These are phyloP conservation scores for Drosophila chauvacae DNA, from an alignment of 1,140 invertebrate genomes.

Conservation along the genomic window DNA sequence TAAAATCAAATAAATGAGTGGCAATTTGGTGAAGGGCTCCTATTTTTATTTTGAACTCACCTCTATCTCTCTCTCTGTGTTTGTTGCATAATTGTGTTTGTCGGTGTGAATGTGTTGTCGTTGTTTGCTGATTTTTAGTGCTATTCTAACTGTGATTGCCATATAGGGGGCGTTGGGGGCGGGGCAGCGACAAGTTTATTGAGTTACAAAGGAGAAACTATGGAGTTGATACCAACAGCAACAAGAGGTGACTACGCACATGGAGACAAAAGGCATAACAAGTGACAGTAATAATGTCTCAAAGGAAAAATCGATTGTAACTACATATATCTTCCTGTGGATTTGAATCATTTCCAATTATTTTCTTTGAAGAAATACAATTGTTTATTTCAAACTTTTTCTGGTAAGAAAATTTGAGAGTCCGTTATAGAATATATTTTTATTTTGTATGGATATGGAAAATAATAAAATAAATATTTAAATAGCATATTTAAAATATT, in stretches of 20 bases:
- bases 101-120: slow-evolving; percentile 17
- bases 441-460: no score
- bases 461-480: no score
- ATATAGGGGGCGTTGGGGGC: slow-evolving; percentile 29
- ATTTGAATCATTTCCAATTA: neutral
- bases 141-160: slow-evolving; percentile 68
- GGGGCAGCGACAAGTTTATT: slow-evolving; percentile 65
- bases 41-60: slow-evolving; percentile 65
- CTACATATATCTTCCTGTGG: neutral
- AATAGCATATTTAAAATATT: neutral
- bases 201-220: slow-evolving; percentile 49
- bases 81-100: slow-evolving; percentile 58
- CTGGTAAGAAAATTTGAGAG: neutral
- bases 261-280: slow-evolving; percentile 62
- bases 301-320: slow-evolving; percentile 4
- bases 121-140: slow-evolving; percentile 54
- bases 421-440: no score
- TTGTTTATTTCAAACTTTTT: neutral
- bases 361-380: no score
- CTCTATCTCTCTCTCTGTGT: slow-evolving; percentile 1
- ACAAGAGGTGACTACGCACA: slow-evolving; percentile 7
- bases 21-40: slow-evolving; percentile 44
- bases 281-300: slow-evolving; percentile 57
- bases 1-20: slow-evolving; percentile 71
- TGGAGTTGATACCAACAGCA: slow-evolving; percentile 11